Evolutionary conservation across 2,113 vertebrate genomes (phyloP).

Genomic region (Centropristis striata): DNA sequence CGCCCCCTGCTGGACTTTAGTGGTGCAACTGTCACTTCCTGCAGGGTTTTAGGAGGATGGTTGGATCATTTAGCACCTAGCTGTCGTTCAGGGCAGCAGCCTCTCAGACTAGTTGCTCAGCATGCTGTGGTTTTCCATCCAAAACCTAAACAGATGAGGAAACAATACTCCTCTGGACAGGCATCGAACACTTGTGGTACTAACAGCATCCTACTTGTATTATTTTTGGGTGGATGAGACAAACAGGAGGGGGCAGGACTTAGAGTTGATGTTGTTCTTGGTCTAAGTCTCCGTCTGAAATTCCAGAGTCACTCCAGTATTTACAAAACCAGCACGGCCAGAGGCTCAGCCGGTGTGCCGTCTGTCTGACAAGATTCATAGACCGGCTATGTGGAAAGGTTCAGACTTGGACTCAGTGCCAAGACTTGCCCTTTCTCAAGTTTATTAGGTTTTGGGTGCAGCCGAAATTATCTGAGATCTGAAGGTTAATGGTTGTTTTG

Average conservation of each 20-base stretch:
- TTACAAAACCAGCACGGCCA: constrained; percentile 50
- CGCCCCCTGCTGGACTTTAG: too few species aligned
- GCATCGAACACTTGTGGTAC: constrained; percentile 24
- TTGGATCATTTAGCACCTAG: constrained; percentile 37
- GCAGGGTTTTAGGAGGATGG: constrained; percentile 7
- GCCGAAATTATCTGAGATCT: constrained; percentile 24
- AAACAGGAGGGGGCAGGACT: constrained; percentile 25
- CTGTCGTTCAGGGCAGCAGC: constrained; percentile 1
- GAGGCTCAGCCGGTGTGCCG: constrained; percentile 17
- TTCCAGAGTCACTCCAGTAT: constrained; percentile 65
- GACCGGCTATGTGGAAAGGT: constrained; percentile 19
- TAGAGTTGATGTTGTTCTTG: constrained; percentile 66
- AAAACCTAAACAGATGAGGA: constrained; percentile 29
- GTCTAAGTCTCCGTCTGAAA: constrained; percentile 71
- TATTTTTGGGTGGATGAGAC: constrained; percentile 42
- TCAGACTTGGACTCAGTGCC: constrained; percentile 32
- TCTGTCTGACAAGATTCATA: constrained; percentile 64
- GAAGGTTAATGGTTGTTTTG: constrained; percentile 25
- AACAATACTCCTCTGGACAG: constrained; percentile 27
- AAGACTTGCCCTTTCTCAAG: constrained; percentile 44
- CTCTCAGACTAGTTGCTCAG: constrained; percentile 25
- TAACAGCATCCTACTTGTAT: constrained; percentile 50
- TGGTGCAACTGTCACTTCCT: too few species aligned
- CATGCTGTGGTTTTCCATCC: constrained; percentile 22
- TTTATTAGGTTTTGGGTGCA: constrained; percentile 13